A percentile compares a stretch with the other conserved stretches of the same genome.
Conservation (phyloP, 2,888 invertebrate genomes). For the Latrodectus elegans region DNA sequence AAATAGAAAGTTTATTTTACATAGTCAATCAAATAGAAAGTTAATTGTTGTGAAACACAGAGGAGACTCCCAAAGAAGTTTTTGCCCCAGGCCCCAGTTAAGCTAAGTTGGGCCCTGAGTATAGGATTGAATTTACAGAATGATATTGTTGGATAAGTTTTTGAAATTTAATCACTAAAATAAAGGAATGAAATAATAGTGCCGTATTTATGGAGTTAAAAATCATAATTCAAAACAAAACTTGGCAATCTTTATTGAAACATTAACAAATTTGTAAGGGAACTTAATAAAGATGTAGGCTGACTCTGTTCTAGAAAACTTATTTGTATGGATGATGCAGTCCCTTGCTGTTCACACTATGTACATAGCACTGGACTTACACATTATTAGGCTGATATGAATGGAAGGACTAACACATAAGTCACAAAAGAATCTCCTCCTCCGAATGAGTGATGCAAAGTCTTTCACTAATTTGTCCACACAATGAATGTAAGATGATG, state of each 20-base stretch:
- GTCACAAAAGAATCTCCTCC: slow-evolving; percentile 44
- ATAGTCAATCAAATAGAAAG: too few relatives aligned
- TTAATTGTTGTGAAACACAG: too few relatives aligned
- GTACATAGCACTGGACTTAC: slow-evolving; percentile 69
- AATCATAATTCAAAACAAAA: slow-evolving; percentile 1
- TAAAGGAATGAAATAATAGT: too few relatives aligned
- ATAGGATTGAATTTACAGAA: too few relatives aligned
- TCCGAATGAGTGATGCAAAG: slow-evolving; percentile 33
- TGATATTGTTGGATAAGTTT: too few relatives aligned
- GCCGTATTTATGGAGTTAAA: too few relatives aligned
- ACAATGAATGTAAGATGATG: background rate
- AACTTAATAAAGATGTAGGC: slow-evolving; percentile 42
- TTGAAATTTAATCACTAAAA: too few relatives aligned
- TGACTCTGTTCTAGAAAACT: slow-evolving; percentile 67
- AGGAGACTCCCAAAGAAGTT: too few relatives aligned
- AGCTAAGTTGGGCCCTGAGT: too few relatives aligned
- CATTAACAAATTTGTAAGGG: slow-evolving; percentile 45
- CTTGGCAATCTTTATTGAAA: slow-evolving; percentile 50
- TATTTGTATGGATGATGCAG: slow-evolving; percentile 46
- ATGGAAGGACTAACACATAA: slow-evolving; percentile 67
- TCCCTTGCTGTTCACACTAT: slow-evolving; percentile 61
- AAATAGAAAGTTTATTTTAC: too few relatives aligned
- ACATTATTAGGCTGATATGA: slow-evolving; percentile 66
- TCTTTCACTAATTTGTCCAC: slow-evolving; percentile 49
- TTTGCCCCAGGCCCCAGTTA: too few relatives aligned